phyloP scores from a whole-genome alignment of 1,140 invertebrate species.

The Diuraphis noxia region DNA sequence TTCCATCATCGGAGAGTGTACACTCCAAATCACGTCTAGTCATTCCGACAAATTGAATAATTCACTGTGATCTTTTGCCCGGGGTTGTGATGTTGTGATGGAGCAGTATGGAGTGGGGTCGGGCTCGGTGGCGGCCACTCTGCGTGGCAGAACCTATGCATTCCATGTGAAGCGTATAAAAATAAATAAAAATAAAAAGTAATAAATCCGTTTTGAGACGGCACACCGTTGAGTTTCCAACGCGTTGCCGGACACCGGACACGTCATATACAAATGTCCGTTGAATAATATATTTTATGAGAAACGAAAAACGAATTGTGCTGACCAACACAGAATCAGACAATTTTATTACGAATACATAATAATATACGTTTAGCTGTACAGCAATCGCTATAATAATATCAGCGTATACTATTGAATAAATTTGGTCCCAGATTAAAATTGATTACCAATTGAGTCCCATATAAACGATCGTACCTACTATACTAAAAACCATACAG shows the following conservation, averaged over 20 bases:
- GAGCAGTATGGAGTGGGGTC: no score
- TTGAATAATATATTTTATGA: constrained; percentile 1
- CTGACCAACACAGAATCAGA: background rate
- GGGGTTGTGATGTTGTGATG: background rate
- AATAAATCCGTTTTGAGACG: constrained; percentile 6
- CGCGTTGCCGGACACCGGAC: background rate
- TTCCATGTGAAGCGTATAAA: background rate
- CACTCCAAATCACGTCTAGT: background rate
- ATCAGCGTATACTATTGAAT: no score
- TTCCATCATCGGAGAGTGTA: background rate
- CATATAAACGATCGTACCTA: no score
- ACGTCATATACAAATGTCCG: background rate
- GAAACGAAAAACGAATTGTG: background rate
- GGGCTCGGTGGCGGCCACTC: background rate
- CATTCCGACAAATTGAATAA: constrained; percentile 41
- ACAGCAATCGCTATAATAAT: background rate
- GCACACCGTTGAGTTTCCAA: background rate
- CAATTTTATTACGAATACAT: background rate
- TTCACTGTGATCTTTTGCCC: background rate
- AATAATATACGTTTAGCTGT: background rate
- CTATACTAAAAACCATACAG: no score
- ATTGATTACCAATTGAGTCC: no score
- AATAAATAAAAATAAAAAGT: constrained; percentile 8
- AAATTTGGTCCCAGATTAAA: no score
- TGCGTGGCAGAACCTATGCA: background rate